Percentiles rank a stretch among this genome's conserved stretches.
Conservation (phyloP, 2,113 vertebrate species). For the Cricetomys ansorgei region DNA sequence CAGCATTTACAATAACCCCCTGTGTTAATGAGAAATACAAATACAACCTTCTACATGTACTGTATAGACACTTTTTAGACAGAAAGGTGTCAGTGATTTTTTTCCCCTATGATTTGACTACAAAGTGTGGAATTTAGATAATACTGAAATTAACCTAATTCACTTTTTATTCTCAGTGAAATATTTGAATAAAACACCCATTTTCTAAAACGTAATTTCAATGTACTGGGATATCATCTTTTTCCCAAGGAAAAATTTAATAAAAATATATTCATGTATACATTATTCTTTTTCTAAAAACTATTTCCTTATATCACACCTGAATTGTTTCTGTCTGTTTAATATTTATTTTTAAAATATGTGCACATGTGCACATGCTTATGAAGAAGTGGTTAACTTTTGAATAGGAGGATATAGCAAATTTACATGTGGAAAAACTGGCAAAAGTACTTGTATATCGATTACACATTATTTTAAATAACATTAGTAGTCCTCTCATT, state of each 20-base stretch:
- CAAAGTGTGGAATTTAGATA: conserved; percentile 43
- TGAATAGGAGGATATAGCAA: background rate
- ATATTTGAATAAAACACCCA: background rate
- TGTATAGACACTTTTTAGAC: background rate
- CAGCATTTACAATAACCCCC: background rate
- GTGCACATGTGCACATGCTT: background rate
- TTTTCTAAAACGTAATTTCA: background rate
- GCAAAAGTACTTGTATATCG: background rate
- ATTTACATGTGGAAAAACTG: background rate
- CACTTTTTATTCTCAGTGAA: background rate
- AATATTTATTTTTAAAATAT: background rate
- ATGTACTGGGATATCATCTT: background rate
- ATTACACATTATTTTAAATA: background rate
- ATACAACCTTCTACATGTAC: conserved; percentile 27
- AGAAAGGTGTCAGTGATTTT: conserved; percentile 30
- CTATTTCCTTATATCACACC: background rate
- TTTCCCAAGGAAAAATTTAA: background rate
- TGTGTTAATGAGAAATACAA: background rate
- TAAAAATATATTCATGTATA: background rate
- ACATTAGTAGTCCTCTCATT: background rate
- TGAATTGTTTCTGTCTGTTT: background rate
- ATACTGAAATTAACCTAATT: conserved; percentile 36
- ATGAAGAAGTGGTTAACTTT: background rate
- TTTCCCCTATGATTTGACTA: conserved; percentile 41
- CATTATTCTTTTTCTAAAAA: background rate